These are phyloP conservation scores for Xiphorhynchus erythropygius DNA, from an alignment of 2,797 vertebrate species.

Conservation along the genomic window DNA sequence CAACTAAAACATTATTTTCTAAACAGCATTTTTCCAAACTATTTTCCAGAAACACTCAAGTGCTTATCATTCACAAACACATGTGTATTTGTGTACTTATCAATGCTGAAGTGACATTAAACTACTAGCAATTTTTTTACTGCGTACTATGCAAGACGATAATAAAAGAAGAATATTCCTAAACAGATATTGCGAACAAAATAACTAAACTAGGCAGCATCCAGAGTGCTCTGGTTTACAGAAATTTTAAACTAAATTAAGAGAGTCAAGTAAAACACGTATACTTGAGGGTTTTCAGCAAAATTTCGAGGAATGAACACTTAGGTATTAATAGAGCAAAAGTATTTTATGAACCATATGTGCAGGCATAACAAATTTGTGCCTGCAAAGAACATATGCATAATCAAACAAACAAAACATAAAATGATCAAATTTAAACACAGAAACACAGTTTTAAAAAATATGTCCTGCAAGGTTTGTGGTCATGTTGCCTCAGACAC, in stretches of 20 bases:
- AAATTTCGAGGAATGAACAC: background rate
- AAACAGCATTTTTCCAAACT: background rate
- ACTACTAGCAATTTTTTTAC: background rate
- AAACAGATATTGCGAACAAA: background rate
- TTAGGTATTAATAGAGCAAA: background rate
- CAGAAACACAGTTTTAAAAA: background rate
- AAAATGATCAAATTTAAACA: background rate
- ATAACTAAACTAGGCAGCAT: background rate
- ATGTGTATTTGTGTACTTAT: background rate
- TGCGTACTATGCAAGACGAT: background rate
- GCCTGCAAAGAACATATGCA: background rate
- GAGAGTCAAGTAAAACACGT: background rate
- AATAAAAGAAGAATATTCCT: background rate
- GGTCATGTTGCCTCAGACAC: background rate
- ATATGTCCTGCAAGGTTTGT: background rate
- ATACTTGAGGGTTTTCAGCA: background rate
- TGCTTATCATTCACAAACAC: background rate
- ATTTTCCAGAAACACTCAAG: background rate
- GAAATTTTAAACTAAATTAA: background rate
- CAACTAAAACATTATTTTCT: background rate
- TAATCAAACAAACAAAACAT: background rate
- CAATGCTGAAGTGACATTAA: background rate
- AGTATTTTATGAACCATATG: background rate
- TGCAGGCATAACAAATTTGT: background rate
- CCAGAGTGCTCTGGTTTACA: background rate